Base-by-base conservation (phyloP, 2,797 vertebrate genomes). In the Oophaga sylvatica region DNA sequence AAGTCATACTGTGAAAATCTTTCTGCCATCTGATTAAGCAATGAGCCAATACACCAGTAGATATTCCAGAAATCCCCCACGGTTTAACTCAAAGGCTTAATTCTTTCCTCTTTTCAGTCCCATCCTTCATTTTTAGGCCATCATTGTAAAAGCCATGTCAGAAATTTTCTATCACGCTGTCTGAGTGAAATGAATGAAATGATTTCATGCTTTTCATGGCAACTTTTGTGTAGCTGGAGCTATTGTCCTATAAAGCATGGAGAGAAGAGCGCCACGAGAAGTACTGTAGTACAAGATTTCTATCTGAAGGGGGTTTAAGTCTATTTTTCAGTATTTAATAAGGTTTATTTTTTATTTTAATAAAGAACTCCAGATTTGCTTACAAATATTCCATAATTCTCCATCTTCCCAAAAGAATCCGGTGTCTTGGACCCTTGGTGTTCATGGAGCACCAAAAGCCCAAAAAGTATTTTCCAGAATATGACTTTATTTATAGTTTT, bases 11-110 rank as follows among this genome's bases (percentile, higher is more conserved):
- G 93, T 92, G 94, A 94, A 94, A 91, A 93, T 93, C 91, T 93
- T 94, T 93, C 91, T 94, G 91, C 92, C 89, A 86, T 93, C 91
- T 91, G 93, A 94, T 92, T 94, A 94, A 94, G 93, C 94, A 95
- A 94, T 95, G 94, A 95, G 91, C 92, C 92, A 92, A 91, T 92
- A 91, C 90, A 87, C 91, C 75, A 93, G 89, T 93, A 94, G 95
- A 95, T 94, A 93, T 94, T 94, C 91, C 91, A 94, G 90, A 95
- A 94, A 92, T 93, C 93, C 92, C 93, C 94, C 88, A 92, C 84
- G 91, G 94, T 91, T 94, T 91, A 91, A 85, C 90, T 93, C 83
- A 93, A 93, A 90, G 92, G 90, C 92, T 89, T 90, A 94, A 95
- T 92, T 94, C 90, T 87, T 94, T 95, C 94, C 93, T 94, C 88